Conservation (phyloP, 2,113 vertebrate species). For the Parotia lawesii region DNA sequence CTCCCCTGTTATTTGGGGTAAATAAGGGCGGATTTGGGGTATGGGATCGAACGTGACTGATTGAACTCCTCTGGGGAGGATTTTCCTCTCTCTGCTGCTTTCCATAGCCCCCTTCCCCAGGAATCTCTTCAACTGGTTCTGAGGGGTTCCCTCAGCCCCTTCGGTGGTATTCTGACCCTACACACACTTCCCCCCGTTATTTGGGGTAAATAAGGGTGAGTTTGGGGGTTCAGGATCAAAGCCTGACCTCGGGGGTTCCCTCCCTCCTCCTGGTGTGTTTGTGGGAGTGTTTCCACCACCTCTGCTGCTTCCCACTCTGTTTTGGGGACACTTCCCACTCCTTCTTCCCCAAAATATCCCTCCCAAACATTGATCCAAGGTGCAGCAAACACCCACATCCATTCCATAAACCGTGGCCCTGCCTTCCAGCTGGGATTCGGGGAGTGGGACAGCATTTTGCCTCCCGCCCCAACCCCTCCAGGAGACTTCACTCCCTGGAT, state of each 20-base stretch:
- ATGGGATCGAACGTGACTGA: background rate
- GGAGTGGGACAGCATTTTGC: background rate
- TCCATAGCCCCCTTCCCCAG: background rate
- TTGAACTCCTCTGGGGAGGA: background rate
- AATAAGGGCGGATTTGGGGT: background rate
- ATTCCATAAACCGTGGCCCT: accelerated
- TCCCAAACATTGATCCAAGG: background rate
- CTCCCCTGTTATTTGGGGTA: background rate
- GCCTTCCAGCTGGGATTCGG: background rate
- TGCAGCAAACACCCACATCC: background rate
- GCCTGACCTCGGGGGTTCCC: background rate
- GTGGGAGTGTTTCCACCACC: background rate
- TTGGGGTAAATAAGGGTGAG: background rate
- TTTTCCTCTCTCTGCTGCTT: background rate
- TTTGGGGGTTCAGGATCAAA: background rate
- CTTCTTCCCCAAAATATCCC: background rate
- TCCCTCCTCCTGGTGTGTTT: no score
- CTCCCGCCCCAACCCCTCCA: accelerated
- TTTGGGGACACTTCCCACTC: background rate
- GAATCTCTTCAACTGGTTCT: background rate
- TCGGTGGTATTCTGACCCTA: no score
- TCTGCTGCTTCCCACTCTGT: accelerated
- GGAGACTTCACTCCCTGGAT: background rate
- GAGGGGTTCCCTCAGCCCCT: no score
- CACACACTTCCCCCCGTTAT: background rate